A percentile compares a stretch with the other conserved stretches of the same genome.
Evolutionary conservation across 1,140 invertebrate species (phyloP).

Genomic region (Dinothrombium tinctorium): DNA sequence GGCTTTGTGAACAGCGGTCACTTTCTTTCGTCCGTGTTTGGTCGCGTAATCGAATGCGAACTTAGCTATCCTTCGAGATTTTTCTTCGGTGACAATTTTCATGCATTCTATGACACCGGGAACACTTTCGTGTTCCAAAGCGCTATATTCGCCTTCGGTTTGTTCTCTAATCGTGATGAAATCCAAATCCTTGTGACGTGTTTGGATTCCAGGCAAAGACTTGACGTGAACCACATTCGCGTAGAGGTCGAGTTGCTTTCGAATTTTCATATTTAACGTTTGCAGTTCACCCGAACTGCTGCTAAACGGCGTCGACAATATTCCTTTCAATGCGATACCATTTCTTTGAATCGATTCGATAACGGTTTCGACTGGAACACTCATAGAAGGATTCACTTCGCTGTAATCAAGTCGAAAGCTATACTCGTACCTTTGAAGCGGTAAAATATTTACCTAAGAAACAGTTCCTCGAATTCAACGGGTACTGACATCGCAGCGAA

Average conservation of each 20-base stretch:
- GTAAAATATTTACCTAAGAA: constrained; percentile 13
- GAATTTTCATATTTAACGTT: constrained; percentile 86
- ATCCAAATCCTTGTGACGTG: constrained; percentile 73
- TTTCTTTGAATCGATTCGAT: constrained; percentile 69
- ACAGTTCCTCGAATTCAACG: constrained; percentile 50
- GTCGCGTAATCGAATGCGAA: constrained; percentile 98
- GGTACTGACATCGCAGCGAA: constrained; percentile 61
- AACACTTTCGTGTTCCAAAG: constrained; percentile 54
- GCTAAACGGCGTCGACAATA: constrained; percentile 71
- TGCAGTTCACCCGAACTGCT: constrained; percentile 69
- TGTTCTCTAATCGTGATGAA: constrained; percentile 92
- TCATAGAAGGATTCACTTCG: constrained; percentile 70
- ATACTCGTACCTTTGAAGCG: constrained; percentile 26
- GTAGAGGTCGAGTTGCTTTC: constrained; percentile 69
- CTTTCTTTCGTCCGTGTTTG: constrained; percentile 68
- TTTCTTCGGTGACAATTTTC: constrained; percentile 81
- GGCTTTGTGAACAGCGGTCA: constrained; percentile 89
- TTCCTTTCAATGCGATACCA: constrained; percentile 86
- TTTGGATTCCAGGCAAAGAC: constrained; percentile 54
- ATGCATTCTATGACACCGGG: constrained; percentile 82
- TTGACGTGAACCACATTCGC: constrained; percentile 94
- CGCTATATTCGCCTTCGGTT: constrained; percentile 95
- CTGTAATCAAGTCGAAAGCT: constrained; percentile 30
- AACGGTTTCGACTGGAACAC: constrained; percentile 71
- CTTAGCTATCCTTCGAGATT: constrained; percentile 86